Percentiles rank a stretch among this genome's conserved stretches.
Evolutionary conservation across 2,113 vertebrate genomes (phyloP).

Genomic region (Telmatochromis brachygnathus): DNA sequence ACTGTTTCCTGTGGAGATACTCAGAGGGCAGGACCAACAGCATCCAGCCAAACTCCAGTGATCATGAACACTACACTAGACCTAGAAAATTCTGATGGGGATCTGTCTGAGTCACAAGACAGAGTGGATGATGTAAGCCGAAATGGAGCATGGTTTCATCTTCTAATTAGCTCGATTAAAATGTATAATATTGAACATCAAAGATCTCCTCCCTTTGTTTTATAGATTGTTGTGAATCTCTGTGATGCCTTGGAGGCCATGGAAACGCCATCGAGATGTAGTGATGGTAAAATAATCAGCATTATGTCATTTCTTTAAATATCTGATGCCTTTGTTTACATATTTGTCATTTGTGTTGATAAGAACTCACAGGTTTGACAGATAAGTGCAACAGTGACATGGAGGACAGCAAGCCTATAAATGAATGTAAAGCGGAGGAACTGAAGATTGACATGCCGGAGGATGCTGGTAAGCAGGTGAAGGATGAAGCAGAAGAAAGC

Average conservation of each 20-base stretch:
- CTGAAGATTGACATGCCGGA: not conserved
- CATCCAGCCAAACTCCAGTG: not conserved
- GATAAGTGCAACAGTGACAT: not conserved
- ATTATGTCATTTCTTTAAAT: not conserved
- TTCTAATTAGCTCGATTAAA: not conserved
- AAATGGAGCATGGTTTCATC: not conserved
- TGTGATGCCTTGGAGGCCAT: slow-evolving; percentile 70
- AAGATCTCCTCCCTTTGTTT: not conserved
- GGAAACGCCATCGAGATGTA: slow-evolving; percentile 47
- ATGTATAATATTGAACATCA: not conserved
- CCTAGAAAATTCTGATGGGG: slow-evolving; percentile 46
- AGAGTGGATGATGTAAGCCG: slow-evolving; percentile 60
- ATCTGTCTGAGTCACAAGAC: slow-evolving; percentile 42
- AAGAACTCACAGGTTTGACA: not conserved
- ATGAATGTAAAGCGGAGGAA: not conserved
- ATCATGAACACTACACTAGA: slow-evolving; percentile 60
- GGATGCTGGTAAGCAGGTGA: not conserved
- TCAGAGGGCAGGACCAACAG: not conserved
- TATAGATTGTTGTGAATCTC: slow-evolving; percentile 71
- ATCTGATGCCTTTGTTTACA: not conserved
- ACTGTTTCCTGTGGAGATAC: not conserved
- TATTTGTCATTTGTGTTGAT: not conserved
- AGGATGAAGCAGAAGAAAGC: slow-evolving; percentile 9
- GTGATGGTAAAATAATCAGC: slow-evolving; percentile 65
- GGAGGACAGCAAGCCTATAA: not conserved